Base-by-base conservation (phyloP, 2,113 vertebrate species). In the Pimephales promelas region DNA sequence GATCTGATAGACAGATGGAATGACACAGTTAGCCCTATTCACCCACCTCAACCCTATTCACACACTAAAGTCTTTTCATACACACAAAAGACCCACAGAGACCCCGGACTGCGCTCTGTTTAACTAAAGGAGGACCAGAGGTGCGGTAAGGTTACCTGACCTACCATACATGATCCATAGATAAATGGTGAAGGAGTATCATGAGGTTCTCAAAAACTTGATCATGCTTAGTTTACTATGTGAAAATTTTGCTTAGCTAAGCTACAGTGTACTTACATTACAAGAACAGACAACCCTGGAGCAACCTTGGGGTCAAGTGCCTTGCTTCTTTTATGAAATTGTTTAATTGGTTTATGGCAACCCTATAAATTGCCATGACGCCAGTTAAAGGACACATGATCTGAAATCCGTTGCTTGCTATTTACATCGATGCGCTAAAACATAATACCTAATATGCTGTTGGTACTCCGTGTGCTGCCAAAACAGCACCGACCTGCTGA, bases 1-100 rank as follows among this genome's bases (percentile, higher is more conserved):
- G 86, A 89, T 83, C 84, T 89, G 91, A 93, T 93, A 94, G 93
- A 94, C 93, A 89, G 70, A 85, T 79, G 66, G 56, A 91, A 86
- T 89, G 89, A 88, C 18, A 82, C 79, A 86, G 56, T 43, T 84
- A 84, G 28, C 77, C 71, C 84, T 87, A 92, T 93, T 91, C 92
- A 92, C 85, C 87, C 88, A 90, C 87, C 76, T 83, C 0, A 56
- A 86, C 81, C 70, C 80, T 81, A 56, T 57, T 59, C 82, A 76
- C 72, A 83, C 59, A 62, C 76, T 79, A 62, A 24, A 82, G 66
- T 26, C 45, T 47, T 71, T 68, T 71, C 64, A 57, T 54, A 56
- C 74, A 78, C 70, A 82, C 81, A 82, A 71, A 82, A 71, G 71
- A 56, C 40, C 81, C 52, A 77, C 81, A 82, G 61, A 82, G 66